Percentiles rank a stretch among this genome's conserved stretches.
Evolutionary conservation across 2,113 vertebrate species (phyloP).

Genomic region (western clawed frog (Xenopus tropicalis)): DNA sequence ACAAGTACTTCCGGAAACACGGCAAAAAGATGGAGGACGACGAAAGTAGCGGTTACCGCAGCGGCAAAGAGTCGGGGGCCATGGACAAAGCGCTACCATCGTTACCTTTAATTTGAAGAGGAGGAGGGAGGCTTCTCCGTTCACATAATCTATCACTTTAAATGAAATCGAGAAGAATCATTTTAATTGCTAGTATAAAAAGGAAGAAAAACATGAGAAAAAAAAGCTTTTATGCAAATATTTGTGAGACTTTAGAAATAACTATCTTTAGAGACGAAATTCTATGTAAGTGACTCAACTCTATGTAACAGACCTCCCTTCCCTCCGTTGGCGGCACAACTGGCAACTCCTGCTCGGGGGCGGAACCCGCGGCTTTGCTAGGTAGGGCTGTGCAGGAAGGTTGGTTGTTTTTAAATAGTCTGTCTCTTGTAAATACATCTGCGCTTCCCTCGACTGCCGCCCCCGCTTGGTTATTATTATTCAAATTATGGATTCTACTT

Average conservation of each 20-base stretch:
- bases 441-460: constrained; percentile 27
- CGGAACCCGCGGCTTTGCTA: constrained; percentile 4
- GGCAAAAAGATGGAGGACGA: constrained; percentile 83
- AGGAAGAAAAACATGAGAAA: neutral
- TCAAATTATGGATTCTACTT: constrained; percentile 29
- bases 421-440: constrained; percentile 41
- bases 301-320: neutral
- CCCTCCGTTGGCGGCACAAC: neutral
- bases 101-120: constrained; percentile 60
- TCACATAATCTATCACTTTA: neutral
- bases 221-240: constrained; percentile 43
- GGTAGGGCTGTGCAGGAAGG: neutral
- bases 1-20: constrained; percentile 90
- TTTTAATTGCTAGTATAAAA: constrained; percentile 21
- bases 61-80: constrained; percentile 55
- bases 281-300: constrained; percentile 25
- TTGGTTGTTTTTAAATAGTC: constrained; percentile 37
- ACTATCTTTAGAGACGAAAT: constrained; percentile 34
- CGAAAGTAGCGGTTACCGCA: constrained; percentile 52
- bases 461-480: constrained; percentile 10
- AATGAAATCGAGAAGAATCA: neutral
- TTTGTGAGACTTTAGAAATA: constrained; percentile 34
- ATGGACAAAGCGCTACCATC: constrained; percentile 58
- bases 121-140: constrained; percentile 12
- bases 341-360: neutral